Base-by-base conservation (phyloP, 2,888 invertebrate genomes). In the Drosophila cognata region DNA sequence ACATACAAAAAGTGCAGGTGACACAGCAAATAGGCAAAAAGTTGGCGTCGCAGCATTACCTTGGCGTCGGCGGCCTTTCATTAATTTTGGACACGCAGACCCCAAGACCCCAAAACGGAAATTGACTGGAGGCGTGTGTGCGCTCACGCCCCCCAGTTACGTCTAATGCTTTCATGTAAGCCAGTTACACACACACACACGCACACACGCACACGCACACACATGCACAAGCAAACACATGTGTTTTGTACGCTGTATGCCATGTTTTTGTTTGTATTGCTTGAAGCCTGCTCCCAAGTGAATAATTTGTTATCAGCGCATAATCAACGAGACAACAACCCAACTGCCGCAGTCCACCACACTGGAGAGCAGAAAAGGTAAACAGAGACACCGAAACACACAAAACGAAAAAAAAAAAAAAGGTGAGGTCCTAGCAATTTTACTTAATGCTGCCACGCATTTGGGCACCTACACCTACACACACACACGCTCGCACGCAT, bases 301-400 rank as follows among this genome's bases (percentile, higher is more conserved):
- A 88, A 91, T 91, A 91, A 91, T 91, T 91, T 91, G 88, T 87
- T 91, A 91, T 88, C 84, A 88, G 87, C 87, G 83, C 89, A 91
- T 91, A 91, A 91, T 90, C 87, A 90, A 83, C 88, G 88, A 90
- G 85, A 83, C 88, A 84, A 79, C 71, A 68, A 62, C 74, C 69
- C 67, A 65, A 58, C 60, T 63, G 64, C 61, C 59, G 59, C 63
- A 63, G 58, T 58, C 55, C 71, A 70, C 57, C 58, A 61, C 33
- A 56, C 51, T 50, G 57, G 58, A 63, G 73, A 73, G 67, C 70
- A 66, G 16, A 65, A 73, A 73, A 76, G 65, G 81, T 65, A 79
- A 82, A 71, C 83, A 74, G 67, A 73, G 71, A 64, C 68, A 77
- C 66, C 55, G 29, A 58, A 68, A 50, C 48, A 55, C 21, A 56